Percentiles rank a stretch among this genome's conserved stretches.
phyloP scores from a whole-genome alignment of 2,113 vertebrate species.

The Chlorocebus sabaeus region DNA sequence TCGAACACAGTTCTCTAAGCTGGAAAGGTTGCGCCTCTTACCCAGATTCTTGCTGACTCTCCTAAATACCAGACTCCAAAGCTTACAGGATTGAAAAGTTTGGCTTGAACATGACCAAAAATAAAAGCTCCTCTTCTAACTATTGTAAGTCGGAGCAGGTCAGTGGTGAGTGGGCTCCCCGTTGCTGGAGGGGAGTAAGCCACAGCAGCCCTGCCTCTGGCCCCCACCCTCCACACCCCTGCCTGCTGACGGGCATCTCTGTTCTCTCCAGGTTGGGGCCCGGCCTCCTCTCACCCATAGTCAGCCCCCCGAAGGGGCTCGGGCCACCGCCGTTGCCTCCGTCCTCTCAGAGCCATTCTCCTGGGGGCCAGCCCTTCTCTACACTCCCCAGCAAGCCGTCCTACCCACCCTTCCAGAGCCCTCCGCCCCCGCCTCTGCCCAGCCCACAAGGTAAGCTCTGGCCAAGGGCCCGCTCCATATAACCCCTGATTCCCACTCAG shows the following conservation, averaged over 20 bases:
- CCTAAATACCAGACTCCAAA: background rate
- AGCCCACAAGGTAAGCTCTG: slow-evolving; percentile 68
- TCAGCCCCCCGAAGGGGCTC: slow-evolving; percentile 88
- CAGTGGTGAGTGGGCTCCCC: too few species aligned
- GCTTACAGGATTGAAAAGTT: background rate
- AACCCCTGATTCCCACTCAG: rapidly evolving
- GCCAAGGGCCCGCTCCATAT: rapidly evolving
- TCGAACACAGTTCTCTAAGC: background rate
- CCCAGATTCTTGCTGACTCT: background rate
- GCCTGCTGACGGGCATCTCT: background rate
- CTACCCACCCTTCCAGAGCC: slow-evolving; percentile 69
- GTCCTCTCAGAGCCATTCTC: slow-evolving; percentile 82
- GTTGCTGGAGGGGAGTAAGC: background rate
- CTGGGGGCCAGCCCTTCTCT: slow-evolving; percentile 84
- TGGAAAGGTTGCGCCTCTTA: rapidly evolving
- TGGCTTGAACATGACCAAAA: background rate
- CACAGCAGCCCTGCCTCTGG: background rate
- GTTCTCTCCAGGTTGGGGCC: slow-evolving; percentile 86
- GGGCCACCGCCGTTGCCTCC: slow-evolving; percentile 83
- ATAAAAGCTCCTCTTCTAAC: background rate
- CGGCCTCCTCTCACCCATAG: slow-evolving; percentile 88
- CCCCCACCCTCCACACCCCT: background rate
- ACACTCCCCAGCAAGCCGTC: slow-evolving; percentile 63
- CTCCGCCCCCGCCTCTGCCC: slow-evolving; percentile 47
- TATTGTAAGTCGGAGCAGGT: background rate